Percentiles rank a stretch among this genome's conserved stretches.
phyloP scores from a whole-genome alignment of 2,797 vertebrate genomes.

The Cirrhinus mrigala region DNA sequence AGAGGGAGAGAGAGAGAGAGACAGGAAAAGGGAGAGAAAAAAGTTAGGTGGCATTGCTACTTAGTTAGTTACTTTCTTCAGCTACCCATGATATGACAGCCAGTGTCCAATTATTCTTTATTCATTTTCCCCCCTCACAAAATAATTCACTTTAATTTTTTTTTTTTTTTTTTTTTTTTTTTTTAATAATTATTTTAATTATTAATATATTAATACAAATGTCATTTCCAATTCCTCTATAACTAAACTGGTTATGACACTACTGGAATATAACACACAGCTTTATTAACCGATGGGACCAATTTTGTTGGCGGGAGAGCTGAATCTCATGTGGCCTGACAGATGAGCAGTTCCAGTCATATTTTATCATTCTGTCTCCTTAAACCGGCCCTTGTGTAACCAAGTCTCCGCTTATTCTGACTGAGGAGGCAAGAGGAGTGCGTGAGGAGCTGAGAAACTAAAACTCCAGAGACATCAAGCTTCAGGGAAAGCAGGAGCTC shows the following conservation, averaged over 20 bases:
- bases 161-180: too few species aligned
- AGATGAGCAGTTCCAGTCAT: neutral
- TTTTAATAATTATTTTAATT: too few species aligned
- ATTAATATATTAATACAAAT: neutral
- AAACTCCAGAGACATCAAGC: neutral
- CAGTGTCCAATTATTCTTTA: neutral
- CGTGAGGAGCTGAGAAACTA: neutral
- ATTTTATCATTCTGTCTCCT: neutral
- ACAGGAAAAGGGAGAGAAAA: too few species aligned
- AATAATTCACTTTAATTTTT: neutral
- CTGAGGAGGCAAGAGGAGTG: neutral
- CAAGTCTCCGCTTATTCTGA: neutral
- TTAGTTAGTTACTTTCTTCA: neutral
- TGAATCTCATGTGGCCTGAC: neutral
- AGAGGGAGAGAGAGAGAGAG: too few species aligned
- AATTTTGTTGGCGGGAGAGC: neutral
- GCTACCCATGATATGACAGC: neutral
- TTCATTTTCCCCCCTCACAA: neutral
- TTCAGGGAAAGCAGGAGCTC: neutral
- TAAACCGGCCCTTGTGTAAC: slow-evolving; percentile 33
- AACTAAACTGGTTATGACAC: neutral
- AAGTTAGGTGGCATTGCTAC: neutral
- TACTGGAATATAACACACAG: neutral
- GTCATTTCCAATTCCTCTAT: neutral
- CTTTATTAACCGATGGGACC: neutral